A percentile compares a stretch with the other conserved stretches of the same genome.
These are phyloP conservation scores for Onthophagus sagittarius DNA, from an alignment of 2,888 invertebrate species.

Conservation along the genomic window DNA sequence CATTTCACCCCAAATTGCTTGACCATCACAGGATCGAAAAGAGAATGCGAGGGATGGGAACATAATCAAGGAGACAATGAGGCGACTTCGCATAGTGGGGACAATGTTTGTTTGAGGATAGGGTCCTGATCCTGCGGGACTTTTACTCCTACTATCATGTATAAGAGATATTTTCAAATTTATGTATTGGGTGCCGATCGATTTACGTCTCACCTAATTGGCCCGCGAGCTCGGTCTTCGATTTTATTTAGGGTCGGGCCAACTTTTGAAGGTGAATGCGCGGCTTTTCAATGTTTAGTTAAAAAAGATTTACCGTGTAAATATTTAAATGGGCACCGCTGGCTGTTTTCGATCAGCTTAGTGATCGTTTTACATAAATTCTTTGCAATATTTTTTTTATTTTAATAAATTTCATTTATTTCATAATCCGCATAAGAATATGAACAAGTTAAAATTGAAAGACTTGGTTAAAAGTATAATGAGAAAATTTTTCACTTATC, in stretches of 20 bases:
- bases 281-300: background rate
- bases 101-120: background rate
- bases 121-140: background rate
- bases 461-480: too few species aligned
- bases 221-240: background rate
- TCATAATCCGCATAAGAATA: too few species aligned
- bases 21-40: background rate
- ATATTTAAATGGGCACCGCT: constrained; percentile 8
- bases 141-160: background rate
- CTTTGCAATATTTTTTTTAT: background rate
- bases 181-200: constrained; percentile 3
- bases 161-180: background rate
- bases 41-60: background rate
- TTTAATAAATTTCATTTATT: background rate
- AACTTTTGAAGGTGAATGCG: constrained; percentile 13
- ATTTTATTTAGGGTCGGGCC: constrained; percentile 5
- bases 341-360: constrained; percentile 2
- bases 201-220: constrained; percentile 4
- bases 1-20: background rate
- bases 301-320: background rate
- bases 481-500: background rate
- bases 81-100: background rate
- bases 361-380: background rate
- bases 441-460: too few species aligned
- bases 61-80: background rate